Conservation (phyloP, 2,113 vertebrate genomes). For the Apistogramma diplotaenia region DNA sequence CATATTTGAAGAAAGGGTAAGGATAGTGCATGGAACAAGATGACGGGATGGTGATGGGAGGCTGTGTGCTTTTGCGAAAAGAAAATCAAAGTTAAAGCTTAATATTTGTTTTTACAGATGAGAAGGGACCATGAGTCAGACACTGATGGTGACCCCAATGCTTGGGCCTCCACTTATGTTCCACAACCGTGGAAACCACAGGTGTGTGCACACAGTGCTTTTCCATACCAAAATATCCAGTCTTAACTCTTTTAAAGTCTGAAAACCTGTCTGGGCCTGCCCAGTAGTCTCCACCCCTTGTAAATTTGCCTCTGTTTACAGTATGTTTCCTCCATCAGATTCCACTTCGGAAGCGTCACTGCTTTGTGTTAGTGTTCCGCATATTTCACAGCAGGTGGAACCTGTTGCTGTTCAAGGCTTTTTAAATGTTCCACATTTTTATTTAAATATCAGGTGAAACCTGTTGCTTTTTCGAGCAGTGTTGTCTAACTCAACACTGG, state of each 20-base stretch:
- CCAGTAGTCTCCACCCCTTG: neutral
- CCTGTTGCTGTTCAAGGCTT: neutral
- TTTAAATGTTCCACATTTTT: constrained; percentile 20
- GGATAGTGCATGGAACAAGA: neutral
- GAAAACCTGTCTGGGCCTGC: constrained; percentile 40
- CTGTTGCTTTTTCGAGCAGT: neutral
- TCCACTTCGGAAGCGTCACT: neutral
- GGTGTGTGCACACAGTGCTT: constrained; percentile 33
- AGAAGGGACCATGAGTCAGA: neutral
- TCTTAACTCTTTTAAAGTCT: constrained; percentile 26
- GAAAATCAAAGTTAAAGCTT: neutral
- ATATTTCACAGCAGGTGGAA: constrained; percentile 24
- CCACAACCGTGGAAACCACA: constrained; percentile 66
- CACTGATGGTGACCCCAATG: constrained; percentile 9
- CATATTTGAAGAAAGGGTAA: constrained; percentile 35
- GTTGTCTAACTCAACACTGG: neutral
- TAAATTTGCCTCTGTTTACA: constrained; percentile 6
- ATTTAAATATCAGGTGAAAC: neutral
- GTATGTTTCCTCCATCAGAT: neutral
- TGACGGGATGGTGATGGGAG: neutral
- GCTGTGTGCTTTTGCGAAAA: neutral
- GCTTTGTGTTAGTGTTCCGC: constrained; percentile 3
- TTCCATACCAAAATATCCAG: neutral
- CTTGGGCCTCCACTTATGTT: constrained; percentile 27
- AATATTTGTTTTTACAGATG: constrained; percentile 42